phyloP scores from a whole-genome alignment of 2,888 invertebrate genomes.

The Endotricha flammealis region DNA sequence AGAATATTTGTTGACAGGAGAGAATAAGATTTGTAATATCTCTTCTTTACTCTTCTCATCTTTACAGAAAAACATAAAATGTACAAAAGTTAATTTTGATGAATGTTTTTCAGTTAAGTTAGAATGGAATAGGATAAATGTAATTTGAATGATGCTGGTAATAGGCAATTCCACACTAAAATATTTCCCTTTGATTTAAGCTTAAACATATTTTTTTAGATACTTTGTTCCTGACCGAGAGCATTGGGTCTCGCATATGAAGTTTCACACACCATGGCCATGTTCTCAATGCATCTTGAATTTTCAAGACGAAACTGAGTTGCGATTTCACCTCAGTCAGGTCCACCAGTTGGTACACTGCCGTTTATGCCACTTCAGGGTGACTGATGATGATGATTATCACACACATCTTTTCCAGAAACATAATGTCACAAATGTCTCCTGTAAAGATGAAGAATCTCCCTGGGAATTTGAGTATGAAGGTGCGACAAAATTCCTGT shows the following conservation, averaged over 20 bases:
- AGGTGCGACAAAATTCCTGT: conserved; percentile 44
- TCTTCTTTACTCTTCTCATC: too few species aligned
- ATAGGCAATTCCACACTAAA: too few species aligned
- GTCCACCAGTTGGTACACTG: conserved; percentile 63
- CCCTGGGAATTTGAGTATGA: conserved; percentile 58
- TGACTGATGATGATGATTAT: conserved; percentile 56
- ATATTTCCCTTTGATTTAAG: too few species aligned
- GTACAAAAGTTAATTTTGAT: too few species aligned
- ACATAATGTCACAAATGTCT: conserved; percentile 53
- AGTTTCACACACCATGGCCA: conserved; percentile 64
- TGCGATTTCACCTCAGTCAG: conserved; percentile 50
- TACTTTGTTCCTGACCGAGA: conserved; percentile 65
- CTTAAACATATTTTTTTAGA: conserved; percentile 50
- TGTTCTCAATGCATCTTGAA: conserved; percentile 65
- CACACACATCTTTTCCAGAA: conserved; percentile 58
- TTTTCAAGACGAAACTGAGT: conserved; percentile 44
- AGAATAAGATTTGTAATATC: too few species aligned
- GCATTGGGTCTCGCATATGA: conserved; percentile 51
- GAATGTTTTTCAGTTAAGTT: too few species aligned
- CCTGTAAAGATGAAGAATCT: conserved; percentile 42
- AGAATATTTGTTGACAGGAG: too few species aligned
- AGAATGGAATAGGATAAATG: too few species aligned
- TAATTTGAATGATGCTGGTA: too few species aligned
- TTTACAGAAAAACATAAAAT: too few species aligned
- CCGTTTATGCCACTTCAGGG: conserved; percentile 60